Conservation (phyloP, 2,888 invertebrate genomes). For the Ochropleura leucogaster region DNA sequence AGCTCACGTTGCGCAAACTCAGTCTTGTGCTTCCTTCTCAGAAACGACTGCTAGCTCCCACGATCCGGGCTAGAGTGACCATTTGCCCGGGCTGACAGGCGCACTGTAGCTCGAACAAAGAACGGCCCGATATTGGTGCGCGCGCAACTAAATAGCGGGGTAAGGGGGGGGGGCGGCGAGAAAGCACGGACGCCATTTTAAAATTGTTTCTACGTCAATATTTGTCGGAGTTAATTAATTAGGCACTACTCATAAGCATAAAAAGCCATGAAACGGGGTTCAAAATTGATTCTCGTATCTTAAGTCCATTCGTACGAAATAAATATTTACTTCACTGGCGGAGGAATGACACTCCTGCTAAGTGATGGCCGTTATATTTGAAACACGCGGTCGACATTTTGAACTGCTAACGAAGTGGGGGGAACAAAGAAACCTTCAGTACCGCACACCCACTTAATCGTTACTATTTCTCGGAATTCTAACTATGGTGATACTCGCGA, state of each 20-base stretch:
- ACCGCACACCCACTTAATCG: constrained; percentile 25
- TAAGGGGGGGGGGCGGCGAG: too few species aligned
- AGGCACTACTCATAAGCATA: neutral
- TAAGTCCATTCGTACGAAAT: neutral
- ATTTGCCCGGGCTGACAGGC: neutral
- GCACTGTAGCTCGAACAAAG: constrained; percentile 12
- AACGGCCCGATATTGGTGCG: constrained; percentile 7
- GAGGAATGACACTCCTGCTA: neutral
- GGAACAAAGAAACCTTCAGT: constrained; percentile 8
- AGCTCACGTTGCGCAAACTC: too few species aligned
- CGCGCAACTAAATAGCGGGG: constrained; percentile 8
- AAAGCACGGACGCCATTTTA: constrained; percentile 38
- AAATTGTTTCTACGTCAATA: neutral
- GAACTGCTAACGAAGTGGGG: neutral
- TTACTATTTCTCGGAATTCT: constrained; percentile 44
- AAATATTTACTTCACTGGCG: neutral
- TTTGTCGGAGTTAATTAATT: neutral
- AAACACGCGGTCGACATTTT: constrained; percentile 17
- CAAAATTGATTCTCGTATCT: neutral
- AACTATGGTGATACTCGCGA: constrained; percentile 1
- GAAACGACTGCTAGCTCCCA: constrained; percentile 5
- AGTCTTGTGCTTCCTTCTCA: too few species aligned
- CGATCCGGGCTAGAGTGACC: neutral
- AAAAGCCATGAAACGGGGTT: neutral
- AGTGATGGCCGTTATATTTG: neutral